phyloP scores from a whole-genome alignment of 2,888 invertebrate genomes.

The Spilosoma lubricipeda region DNA sequence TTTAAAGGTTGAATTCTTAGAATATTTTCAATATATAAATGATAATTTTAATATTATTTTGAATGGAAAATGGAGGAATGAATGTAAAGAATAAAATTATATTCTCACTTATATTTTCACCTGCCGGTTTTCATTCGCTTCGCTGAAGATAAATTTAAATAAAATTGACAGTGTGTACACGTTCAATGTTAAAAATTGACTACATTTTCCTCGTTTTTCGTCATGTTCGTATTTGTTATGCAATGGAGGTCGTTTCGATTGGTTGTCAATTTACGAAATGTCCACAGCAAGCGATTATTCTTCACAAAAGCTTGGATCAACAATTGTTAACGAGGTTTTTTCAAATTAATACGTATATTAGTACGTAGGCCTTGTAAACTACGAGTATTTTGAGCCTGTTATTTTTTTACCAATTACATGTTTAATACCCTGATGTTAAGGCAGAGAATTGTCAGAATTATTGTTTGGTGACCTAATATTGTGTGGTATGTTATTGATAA shows the following conservation, averaged over 20 bases:
- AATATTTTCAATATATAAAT: not conserved
- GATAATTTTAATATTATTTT: not conserved
- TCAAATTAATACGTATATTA: slow-evolving; percentile 38
- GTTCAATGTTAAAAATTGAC: slow-evolving; percentile 32
- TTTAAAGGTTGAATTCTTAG: too few relatives aligned
- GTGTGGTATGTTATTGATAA: slow-evolving; percentile 10
- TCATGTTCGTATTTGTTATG: slow-evolving; percentile 24
- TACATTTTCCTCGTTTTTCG: slow-evolving; percentile 21
- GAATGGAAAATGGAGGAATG: not conserved
- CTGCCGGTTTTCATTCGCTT: not conserved
- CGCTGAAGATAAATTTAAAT: slow-evolving; percentile 28
- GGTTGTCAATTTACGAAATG: slow-evolving; percentile 33
- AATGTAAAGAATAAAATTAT: not conserved
- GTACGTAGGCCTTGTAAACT: slow-evolving; percentile 6
- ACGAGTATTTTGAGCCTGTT: slow-evolving; percentile 18
- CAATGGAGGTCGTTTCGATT: slow-evolving; percentile 42
- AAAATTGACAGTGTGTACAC: slow-evolving; percentile 31
- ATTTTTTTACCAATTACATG: slow-evolving; percentile 19
- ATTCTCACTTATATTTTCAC: not conserved
- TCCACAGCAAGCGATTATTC: slow-evolving; percentile 29
- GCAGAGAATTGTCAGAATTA: slow-evolving; percentile 33
- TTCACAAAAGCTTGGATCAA: slow-evolving; percentile 30
- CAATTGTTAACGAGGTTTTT: slow-evolving; percentile 43
- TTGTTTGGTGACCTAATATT: slow-evolving; percentile 23
- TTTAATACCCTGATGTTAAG: slow-evolving; percentile 40